These are phyloP conservation scores for Tryphoninae sp. DNA, from an alignment of 2,888 invertebrate species.

Conservation along the genomic window DNA sequence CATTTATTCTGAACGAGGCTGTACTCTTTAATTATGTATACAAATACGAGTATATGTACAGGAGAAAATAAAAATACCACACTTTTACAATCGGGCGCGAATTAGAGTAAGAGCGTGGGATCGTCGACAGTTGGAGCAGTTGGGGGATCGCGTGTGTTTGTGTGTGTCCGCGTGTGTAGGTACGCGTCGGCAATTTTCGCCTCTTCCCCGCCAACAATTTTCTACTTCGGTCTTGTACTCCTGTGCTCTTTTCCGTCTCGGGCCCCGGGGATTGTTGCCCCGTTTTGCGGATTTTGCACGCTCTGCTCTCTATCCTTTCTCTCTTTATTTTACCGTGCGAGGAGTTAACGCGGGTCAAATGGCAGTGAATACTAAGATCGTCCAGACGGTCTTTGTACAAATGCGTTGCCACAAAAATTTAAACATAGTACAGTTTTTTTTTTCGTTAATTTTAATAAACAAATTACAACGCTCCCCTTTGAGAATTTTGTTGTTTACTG, in stretches of 20 bases:
- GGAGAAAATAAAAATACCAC: constrained; percentile 72
- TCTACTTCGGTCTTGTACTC: constrained; percentile 39
- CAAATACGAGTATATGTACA: constrained; percentile 24
- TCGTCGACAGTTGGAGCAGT: constrained; percentile 53
- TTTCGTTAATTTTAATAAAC: too few relatives aligned
- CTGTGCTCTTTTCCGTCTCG: constrained; percentile 19
- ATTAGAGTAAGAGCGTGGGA: constrained; percentile 70
- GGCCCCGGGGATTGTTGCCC: constrained; percentile 27
- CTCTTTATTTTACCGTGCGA: neutral
- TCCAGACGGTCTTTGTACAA: too few relatives aligned
- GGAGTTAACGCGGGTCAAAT: too few relatives aligned
- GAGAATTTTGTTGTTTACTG: too few relatives aligned
- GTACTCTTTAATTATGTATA: neutral
- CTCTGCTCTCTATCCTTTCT: constrained; percentile 10
- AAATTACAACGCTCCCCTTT: too few relatives aligned
- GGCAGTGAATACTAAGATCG: too few relatives aligned
- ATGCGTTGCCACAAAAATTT: too few relatives aligned
- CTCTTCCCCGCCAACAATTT: constrained; percentile 30
- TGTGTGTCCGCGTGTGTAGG: neutral
- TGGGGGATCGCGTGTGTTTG: neutral
- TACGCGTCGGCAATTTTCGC: constrained; percentile 24
- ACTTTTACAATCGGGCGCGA: constrained; percentile 52
- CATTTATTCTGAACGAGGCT: too few relatives aligned
- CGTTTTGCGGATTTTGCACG: constrained; percentile 24
- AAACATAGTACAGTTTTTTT: neutral